phyloP scores from a whole-genome alignment of 64 coral and sea anemone genomes.

The Montipora foliosa region DNA sequence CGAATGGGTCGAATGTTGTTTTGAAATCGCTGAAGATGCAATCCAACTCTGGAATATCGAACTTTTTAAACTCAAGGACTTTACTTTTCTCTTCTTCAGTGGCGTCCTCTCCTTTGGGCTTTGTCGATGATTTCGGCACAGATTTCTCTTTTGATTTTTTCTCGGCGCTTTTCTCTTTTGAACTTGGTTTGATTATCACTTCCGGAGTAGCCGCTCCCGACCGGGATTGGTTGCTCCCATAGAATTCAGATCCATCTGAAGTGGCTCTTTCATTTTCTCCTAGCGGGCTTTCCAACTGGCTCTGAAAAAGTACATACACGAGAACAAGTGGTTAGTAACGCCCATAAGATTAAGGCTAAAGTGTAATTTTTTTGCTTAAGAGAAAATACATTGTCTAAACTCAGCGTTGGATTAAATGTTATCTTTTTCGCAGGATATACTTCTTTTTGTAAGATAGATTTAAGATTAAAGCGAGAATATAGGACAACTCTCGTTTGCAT shows the following conservation, averaged over 20 bases:
- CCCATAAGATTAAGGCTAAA: too few species aligned
- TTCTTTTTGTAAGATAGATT: too few species aligned
- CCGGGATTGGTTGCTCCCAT: not conserved
- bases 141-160: not conserved
- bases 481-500: too few species aligned
- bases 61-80: conserved; percentile 57
- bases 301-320: not conserved
- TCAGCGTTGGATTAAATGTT: too few species aligned
- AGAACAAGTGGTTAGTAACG: too few species aligned
- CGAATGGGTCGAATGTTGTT: conserved; percentile 79
- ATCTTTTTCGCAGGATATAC: too few species aligned
- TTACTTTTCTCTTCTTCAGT: conserved; percentile 21
- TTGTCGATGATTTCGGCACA: not conserved
- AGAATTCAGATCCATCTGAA: not conserved
- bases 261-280: not conserved
- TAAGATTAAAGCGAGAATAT: too few species aligned
- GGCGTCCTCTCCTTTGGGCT: not conserved
- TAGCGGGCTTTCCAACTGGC: not conserved
- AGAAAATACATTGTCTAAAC: too few species aligned
- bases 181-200: not conserved
- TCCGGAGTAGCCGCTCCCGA: not conserved
- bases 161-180: not conserved
- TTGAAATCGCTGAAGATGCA: conserved; percentile 75
- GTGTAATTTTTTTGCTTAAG: too few species aligned
- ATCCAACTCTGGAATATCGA: conserved; percentile 85